Base-by-base conservation (phyloP, 1,140 invertebrate species). In the Hyles euphorbiae region DNA sequence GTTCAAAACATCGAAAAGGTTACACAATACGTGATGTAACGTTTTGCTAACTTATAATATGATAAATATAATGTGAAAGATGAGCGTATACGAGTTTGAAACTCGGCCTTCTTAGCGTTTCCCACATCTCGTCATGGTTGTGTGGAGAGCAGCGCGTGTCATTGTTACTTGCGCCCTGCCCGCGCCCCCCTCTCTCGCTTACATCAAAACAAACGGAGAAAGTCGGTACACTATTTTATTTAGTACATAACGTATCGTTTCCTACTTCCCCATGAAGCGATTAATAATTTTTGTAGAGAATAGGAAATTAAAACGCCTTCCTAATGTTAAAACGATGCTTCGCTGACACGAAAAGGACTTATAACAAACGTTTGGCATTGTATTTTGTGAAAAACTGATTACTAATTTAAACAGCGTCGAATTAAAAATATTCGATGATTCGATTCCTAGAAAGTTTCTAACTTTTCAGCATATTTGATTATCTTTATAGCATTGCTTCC, bases 201-300 rank as follows among this genome's bases (percentile, higher is more conserved):
- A 60, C 59, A 61, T 61, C 65, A 70, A 70, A 70, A 73, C 65
- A 70, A 73, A 73, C 59, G 70, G 70, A 70, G 70, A 73, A 73
- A 73, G 70, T 70, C 22, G 40, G 2, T 22, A 62, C 40, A 61
- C 53, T 56, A 61, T 61, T 59, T 63, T 67, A 67, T 68, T 61
- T 66, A 61, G 59, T 57, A 58, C 60, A 59, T 47, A 54, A 49
- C 54, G 46, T 36, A 60, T 22, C 22, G 22, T 60, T 71, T 71
- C 65, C 61, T 71, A 65, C 63, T 71, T 65, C 65, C 60, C 60
- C 56, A 56, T 60, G 53, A 57, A 60, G 53, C 62, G 51, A 11
- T 53, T 55, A 60, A 64, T 70, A 59, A 63, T 63, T 58, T 46
- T 63, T 58, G 53, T 55, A 63, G 57, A 59, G 40, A 58, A 63